These are phyloP conservation scores for Onchidella celtica DNA, from an alignment of 2,888 invertebrate species.

Conservation along the genomic window DNA sequence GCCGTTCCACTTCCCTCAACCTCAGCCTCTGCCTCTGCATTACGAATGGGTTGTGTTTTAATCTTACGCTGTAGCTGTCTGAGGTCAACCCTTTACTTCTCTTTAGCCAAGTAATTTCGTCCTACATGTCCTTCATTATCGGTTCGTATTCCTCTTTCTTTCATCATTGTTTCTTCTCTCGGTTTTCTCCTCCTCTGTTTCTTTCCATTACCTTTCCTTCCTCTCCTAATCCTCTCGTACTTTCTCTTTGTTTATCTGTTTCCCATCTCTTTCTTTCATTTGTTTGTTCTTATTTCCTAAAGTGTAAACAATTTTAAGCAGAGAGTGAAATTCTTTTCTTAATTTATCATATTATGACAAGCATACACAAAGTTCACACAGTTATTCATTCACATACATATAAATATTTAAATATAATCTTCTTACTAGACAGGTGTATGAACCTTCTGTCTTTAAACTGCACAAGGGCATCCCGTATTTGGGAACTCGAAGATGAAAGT, in stretches of 20 bases:
- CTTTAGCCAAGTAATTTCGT: too few relatives aligned
- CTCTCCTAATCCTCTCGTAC: background rate
- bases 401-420: too few relatives aligned
- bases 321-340: background rate
- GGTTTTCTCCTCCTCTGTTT: background rate
- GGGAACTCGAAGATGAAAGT: too few relatives aligned
- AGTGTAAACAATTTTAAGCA: too few relatives aligned
- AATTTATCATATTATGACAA: background rate
- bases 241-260: slow-evolving; percentile 13
- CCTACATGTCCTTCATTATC: too few relatives aligned
- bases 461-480: too few relatives aligned
- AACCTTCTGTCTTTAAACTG: too few relatives aligned
- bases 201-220: background rate
- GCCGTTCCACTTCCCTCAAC: background rate
- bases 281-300: background rate
- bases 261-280: background rate
- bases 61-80: too few relatives aligned
- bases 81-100: background rate
- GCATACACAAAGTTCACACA: background rate
- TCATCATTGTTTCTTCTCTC: background rate
- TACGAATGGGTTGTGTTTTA: too few relatives aligned
- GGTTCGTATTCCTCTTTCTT: too few relatives aligned
- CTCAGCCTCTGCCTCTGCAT: background rate
- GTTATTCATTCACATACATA: too few relatives aligned
- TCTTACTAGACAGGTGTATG: too few relatives aligned